Conservation (phyloP, 1,140 invertebrate genomes). For the Chionoecetes opilio region DNA sequence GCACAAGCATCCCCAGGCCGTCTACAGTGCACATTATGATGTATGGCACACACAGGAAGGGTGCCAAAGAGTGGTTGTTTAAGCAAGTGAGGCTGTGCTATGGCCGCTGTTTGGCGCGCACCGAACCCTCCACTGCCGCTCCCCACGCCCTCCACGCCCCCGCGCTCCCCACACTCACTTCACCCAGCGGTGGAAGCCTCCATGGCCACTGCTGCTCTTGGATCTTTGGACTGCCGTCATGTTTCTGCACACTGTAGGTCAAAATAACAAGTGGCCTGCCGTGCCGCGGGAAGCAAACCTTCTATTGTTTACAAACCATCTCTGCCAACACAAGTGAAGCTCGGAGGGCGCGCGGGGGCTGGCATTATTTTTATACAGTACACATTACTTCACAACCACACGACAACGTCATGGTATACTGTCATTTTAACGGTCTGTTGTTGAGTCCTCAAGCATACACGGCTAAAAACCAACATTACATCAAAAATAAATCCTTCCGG, state of each 20-base stretch:
- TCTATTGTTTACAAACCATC: conserved; percentile 77
- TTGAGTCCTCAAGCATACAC: too few species aligned
- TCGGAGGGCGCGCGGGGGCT: not conserved
- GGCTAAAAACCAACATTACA: too few species aligned
- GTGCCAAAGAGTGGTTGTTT: not conserved
- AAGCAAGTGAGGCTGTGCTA: not conserved
- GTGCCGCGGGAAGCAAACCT: conserved; percentile 68
- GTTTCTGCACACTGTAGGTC: not conserved
- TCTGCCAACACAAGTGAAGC: not conserved
- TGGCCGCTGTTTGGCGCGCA: conserved; percentile 73
- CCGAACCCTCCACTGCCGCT: not conserved
- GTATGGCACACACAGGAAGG: not conserved
- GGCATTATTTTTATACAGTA: not conserved
- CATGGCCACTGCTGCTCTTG: conserved; percentile 9
- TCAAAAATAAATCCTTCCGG: too few species aligned
- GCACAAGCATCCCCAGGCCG: too few species aligned
- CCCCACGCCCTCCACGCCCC: too few species aligned
- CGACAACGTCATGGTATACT: too few species aligned
- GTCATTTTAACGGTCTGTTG: too few species aligned
- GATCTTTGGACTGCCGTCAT: conserved; percentile 60
- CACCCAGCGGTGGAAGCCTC: conserved; percentile 71
- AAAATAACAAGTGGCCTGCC: conserved; percentile 64
- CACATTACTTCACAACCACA: too few species aligned
- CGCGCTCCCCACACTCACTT: conserved; percentile 47
- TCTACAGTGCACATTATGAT: not conserved